Evolutionary conservation across 2,113 vertebrate genomes (phyloP).

Genomic region (Erythrolamprus reginae): DNA sequence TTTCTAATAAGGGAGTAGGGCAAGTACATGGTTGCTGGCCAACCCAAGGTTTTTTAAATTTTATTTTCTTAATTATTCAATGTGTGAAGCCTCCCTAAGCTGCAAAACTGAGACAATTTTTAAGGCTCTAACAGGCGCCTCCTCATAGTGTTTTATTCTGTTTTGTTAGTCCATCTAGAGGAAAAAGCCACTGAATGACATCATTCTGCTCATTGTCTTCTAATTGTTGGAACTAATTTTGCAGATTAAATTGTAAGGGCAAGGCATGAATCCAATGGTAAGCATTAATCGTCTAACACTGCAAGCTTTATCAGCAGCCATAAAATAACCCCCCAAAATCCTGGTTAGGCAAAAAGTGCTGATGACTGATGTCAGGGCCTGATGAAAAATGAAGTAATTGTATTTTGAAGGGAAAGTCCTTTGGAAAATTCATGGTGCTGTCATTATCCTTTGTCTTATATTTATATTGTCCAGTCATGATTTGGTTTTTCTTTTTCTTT

Average conservation of each 20-base stretch:
- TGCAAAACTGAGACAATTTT: conserved; percentile 28
- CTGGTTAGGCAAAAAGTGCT: conserved; percentile 59
- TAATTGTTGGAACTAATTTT: conserved; percentile 56
- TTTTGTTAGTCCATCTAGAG: conserved; percentile 42
- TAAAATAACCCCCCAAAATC: conserved; percentile 51
- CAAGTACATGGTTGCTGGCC: neutral
- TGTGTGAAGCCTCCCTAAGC: neutral
- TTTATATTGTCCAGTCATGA: neutral
- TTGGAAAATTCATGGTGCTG: conserved; percentile 19
- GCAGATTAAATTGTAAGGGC: conserved; percentile 45
- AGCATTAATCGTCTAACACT: conserved; percentile 58
- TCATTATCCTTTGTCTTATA: conserved; percentile 36
- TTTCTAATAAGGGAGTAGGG: neutral
- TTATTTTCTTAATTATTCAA: neutral
- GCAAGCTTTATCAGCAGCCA: conserved; percentile 55
- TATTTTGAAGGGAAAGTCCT: conserved; percentile 29
- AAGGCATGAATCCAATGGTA: conserved; percentile 40
- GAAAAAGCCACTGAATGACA: conserved; percentile 37
- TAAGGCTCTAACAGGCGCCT: conserved; percentile 35
- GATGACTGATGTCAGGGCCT: conserved; percentile 40
- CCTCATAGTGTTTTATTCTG: conserved; percentile 34
- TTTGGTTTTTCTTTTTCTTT: conserved; percentile 19
- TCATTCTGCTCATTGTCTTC: conserved; percentile 28
- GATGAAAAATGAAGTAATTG: conserved; percentile 59
- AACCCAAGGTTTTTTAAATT: neutral